These are phyloP conservation scores for Drosophila sp. DNA, from an alignment of 1,140 invertebrate species.

Conservation along the genomic window DNA sequence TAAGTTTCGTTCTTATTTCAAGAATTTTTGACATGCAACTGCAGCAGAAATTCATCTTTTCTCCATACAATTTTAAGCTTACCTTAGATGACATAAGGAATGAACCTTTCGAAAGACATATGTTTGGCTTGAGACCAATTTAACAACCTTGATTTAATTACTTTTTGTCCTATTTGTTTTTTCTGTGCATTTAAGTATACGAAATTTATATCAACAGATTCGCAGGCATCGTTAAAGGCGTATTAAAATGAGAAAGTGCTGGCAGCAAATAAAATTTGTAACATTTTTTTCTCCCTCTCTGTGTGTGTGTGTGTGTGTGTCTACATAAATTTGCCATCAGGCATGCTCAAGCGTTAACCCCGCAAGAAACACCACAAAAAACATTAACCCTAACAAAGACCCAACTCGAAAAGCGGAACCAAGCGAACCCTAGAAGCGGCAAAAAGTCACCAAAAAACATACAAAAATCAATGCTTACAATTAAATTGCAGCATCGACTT, in stretches of 20 bases:
- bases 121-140: neutral
- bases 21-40: neutral
- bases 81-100: no score
- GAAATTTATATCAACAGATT: constrained; percentile 13
- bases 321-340: constrained; percentile 27
- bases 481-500: neutral
- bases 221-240: constrained; percentile 15
- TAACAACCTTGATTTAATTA: constrained; percentile 6
- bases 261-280: constrained; percentile 31
- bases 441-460: constrained; percentile 37
- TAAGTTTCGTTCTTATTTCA: neutral
- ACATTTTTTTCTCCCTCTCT: neutral
- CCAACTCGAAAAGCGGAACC: constrained; percentile 21
- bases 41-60: neutral
- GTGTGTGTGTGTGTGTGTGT: neutral
- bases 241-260: constrained; percentile 32
- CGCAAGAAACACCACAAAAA: constrained; percentile 12
- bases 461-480: constrained; percentile 6
- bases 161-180: constrained; percentile 1
- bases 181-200: constrained; percentile 5
- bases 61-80: no score
- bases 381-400: constrained; percentile 18
- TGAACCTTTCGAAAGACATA: no score
- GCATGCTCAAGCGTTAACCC: constrained; percentile 31
- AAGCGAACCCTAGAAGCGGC: constrained; percentile 19